These are phyloP conservation scores for Campoletis raptor DNA, from an alignment of 2,888 invertebrate genomes.

Conservation along the genomic window DNA sequence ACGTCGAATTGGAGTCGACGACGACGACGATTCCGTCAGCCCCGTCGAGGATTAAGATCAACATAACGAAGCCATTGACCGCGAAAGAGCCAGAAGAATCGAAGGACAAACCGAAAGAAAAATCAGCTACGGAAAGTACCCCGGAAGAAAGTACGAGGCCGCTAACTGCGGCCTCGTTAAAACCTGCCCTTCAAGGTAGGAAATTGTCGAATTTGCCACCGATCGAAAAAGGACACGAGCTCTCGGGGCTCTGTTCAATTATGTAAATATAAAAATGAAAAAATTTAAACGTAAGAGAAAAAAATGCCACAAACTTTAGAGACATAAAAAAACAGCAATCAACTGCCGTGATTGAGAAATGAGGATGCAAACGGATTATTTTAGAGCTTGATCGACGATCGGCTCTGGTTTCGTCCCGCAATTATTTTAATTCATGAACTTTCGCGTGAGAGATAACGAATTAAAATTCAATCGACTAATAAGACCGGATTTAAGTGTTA, in stretches of 20 bases:
- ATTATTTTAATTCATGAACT: conserved; percentile 35
- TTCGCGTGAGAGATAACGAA: conserved; percentile 23
- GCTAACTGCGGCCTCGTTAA: conserved; percentile 85
- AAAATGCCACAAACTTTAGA: conserved; percentile 11
- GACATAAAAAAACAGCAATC: conserved; percentile 44
- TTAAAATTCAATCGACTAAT: background rate
- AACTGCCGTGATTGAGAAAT: conserved; percentile 63
- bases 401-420: conserved; percentile 55
- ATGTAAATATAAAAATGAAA: conserved; percentile 87
- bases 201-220: conserved; percentile 90
- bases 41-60: conserved; percentile 90
- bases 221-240: conserved; percentile 90
- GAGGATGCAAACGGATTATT: conserved; percentile 43
- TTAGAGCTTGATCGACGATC: conserved; percentile 45
- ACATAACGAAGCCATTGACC: conserved; percentile 90
- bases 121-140: conserved; percentile 81
- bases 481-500: background rate
- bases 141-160: conserved; percentile 82
- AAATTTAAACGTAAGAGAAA: background rate
- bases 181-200: conserved; percentile 89
- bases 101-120: conserved; percentile 76
- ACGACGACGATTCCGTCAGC: conserved; percentile 84
- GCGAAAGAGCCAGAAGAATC: conserved; percentile 81
- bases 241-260: conserved; percentile 94
- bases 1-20: conserved; percentile 89